phyloP scores from a whole-genome alignment of 2,113 vertebrate species.

The Pelecanus crispus region DNA sequence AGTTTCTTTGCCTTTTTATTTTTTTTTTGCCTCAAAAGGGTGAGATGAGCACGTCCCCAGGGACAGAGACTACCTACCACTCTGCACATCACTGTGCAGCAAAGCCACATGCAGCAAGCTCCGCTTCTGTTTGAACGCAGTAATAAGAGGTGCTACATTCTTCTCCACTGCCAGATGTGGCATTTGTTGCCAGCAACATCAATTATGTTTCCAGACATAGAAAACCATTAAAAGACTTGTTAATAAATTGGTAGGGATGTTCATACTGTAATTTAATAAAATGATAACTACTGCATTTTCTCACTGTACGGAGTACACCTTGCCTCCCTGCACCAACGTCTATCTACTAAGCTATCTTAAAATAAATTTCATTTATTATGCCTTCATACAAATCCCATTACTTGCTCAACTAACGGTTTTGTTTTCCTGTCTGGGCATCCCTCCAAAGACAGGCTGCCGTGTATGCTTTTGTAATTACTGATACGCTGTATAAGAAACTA shows the following conservation, averaged over 20 bases:
- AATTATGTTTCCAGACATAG: background rate
- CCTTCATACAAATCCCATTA: slow-evolving; percentile 14
- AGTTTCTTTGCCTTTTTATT: background rate
- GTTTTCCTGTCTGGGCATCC: slow-evolving; percentile 19
- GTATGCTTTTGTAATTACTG: background rate
- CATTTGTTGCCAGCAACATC: background rate
- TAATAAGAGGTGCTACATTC: background rate
- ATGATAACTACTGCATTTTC: background rate
- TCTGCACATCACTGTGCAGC: background rate
- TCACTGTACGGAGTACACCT: accelerated
- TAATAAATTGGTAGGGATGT: background rate
- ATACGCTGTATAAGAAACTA: background rate
- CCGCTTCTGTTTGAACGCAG: background rate
- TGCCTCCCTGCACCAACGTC: accelerated
- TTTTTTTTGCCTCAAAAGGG: background rate
- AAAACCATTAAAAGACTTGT: background rate
- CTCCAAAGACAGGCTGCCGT: slow-evolving; percentile 13
- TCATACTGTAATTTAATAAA: background rate
- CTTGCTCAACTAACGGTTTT: slow-evolving; percentile 34
- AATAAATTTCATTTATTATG: slow-evolving; percentile 27
- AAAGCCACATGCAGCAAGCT: background rate
- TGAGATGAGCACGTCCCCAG: background rate
- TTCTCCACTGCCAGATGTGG: background rate
- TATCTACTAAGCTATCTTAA: slow-evolving; percentile 6
- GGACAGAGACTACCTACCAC: background rate